Evolutionary conservation across 1,140 invertebrate species (phyloP).

Genomic region (Hormaphis cornu): DNA sequence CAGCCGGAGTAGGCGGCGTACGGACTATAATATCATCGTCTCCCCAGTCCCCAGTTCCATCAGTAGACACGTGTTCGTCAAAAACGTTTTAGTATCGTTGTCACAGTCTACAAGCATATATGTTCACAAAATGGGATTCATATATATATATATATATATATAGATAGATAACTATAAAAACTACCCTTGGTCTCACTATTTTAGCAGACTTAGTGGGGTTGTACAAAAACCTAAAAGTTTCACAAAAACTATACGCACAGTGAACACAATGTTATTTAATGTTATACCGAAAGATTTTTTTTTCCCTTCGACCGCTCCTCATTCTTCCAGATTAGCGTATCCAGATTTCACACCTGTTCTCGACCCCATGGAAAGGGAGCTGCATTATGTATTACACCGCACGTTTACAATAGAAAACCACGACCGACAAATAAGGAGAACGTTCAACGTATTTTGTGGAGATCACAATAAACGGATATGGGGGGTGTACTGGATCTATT

Average conservation of each 20-base stretch:
- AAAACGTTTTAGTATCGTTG: constrained; percentile 8
- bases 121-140: not conserved
- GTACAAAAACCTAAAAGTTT: too few species aligned
- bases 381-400: constrained; percentile 3
- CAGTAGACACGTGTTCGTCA: constrained; percentile 23
- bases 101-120: not conserved
- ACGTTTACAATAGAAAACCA: not conserved
- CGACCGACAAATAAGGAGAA: not conserved
- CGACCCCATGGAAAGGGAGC: not conserved
- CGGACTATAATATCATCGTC: constrained; percentile 13
- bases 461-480: not conserved
- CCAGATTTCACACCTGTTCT: not conserved
- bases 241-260: not conserved
- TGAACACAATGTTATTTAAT: too few species aligned
- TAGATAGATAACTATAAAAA: not conserved
- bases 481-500: not conserved
- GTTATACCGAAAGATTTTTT: not conserved
- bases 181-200: not conserved
- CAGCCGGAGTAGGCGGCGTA: not conserved
- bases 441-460: not conserved
- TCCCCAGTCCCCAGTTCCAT: too few species aligned
- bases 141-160: not conserved
- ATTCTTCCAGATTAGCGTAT: not conserved
- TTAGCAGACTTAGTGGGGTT: not conserved
- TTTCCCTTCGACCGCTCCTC: not conserved